A percentile compares a stretch with the other conserved stretches of the same genome.
These are phyloP conservation scores for Nycticorax nycticorax DNA, from an alignment of 2,113 vertebrate species.

Conservation along the genomic window DNA sequence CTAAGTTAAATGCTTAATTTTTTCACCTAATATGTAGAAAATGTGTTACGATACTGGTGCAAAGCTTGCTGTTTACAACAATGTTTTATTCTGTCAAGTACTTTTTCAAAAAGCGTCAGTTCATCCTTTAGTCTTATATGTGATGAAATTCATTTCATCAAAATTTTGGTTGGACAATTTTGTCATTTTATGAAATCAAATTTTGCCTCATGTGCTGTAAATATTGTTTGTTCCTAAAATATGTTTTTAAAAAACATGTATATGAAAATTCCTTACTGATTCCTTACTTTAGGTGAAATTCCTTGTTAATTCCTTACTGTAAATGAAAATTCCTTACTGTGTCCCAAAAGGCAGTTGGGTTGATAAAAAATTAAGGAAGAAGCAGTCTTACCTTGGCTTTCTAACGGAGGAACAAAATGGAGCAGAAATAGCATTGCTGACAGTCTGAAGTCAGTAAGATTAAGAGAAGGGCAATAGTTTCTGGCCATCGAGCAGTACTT, in stretches of 20 bases:
- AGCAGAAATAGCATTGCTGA: conserved; percentile 45
- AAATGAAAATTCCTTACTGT: neutral
- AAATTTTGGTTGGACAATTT: neutral
- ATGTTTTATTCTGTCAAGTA: neutral
- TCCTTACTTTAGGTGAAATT: neutral
- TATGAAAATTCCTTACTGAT: neutral
- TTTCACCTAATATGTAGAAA: neutral
- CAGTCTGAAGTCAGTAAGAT: neutral
- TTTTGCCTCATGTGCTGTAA: neutral
- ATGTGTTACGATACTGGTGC: neutral
- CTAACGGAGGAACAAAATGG: conserved; percentile 9
- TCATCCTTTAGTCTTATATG: neutral
- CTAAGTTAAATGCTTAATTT: neutral
- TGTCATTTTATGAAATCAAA: neutral
- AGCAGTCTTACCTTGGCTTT: conserved; percentile 42
- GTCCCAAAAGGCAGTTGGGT: neutral
- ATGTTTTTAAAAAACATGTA: neutral
- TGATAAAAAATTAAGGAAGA: neutral
- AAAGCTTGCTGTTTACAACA: neutral
- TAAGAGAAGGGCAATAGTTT: neutral
- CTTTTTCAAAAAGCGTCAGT: neutral
- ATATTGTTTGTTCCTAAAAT: neutral
- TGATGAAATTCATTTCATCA: neutral
- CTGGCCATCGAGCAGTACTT: neutral
- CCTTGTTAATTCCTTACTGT: neutral